Evolutionary conservation across 2,888 invertebrate species (phyloP).

Genomic region (Plagiodera versicolora): DNA sequence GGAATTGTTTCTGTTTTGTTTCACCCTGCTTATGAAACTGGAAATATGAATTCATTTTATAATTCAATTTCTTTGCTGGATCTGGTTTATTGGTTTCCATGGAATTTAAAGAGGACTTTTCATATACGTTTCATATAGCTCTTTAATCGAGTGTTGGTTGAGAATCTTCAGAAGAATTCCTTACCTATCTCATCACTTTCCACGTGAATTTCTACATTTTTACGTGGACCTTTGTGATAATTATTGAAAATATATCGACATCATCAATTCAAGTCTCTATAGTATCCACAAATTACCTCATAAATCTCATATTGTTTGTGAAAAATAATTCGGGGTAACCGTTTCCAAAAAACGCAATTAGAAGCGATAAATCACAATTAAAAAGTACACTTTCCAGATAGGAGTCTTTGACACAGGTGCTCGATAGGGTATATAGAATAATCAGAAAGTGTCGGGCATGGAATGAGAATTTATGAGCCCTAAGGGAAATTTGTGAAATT

Average conservation of each 20-base stretch:
- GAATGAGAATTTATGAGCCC: slow-evolving; percentile 12
- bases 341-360: slow-evolving; percentile 6
- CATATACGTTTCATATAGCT: no score
- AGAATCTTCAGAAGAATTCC: no score
- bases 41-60: slow-evolving; percentile 19
- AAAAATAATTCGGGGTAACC: background rate
- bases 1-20: slow-evolving; percentile 15
- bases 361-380: slow-evolving; percentile 16
- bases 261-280: background rate
- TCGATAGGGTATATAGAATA: slow-evolving; percentile 12
- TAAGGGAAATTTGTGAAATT: slow-evolving; percentile 12
- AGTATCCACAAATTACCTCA: background rate
- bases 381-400: slow-evolving; percentile 11
- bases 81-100: background rate
- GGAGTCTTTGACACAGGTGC: slow-evolving; percentile 16
- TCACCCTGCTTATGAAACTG: slow-evolving; percentile 16
- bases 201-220: no score
- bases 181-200: no score
- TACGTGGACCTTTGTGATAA: no score
- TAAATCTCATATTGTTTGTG: background rate
- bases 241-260: no score
- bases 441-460: slow-evolving; percentile 12
- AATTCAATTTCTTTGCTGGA: slow-evolving; percentile 16
- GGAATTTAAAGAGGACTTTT: no score
- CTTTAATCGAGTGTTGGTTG: no score